Percentiles rank a stretch among this genome's conserved stretches.
Conservation (phyloP, 2,888 invertebrate species). For the Steinernema scapterisci region DNA sequence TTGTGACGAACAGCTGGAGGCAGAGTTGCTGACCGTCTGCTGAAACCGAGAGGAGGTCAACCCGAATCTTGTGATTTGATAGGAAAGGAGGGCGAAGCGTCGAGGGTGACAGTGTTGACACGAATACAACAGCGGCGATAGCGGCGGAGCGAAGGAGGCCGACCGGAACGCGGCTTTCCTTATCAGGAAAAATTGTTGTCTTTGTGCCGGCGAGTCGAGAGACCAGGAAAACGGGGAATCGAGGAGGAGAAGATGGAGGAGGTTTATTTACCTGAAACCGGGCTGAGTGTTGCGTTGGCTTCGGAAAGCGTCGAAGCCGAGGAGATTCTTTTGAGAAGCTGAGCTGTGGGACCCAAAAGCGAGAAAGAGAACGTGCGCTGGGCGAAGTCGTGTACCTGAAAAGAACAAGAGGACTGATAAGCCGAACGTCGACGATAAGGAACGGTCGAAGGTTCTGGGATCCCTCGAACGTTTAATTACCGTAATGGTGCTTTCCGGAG, state of each 20-base stretch:
- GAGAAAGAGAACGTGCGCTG: not conserved
- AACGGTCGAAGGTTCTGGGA: not conserved
- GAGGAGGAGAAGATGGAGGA: not conserved
- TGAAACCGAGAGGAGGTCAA: not conserved
- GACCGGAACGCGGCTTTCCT: not conserved
- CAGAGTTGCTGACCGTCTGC: not conserved
- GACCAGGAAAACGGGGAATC: not conserved
- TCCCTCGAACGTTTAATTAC: not conserved
- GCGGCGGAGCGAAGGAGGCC: not conserved
- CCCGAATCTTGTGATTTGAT: not conserved
- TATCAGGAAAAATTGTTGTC: slow-evolving; percentile 22
- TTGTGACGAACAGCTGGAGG: not conserved
- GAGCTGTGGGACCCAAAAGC: not conserved
- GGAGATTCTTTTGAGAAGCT: not conserved
- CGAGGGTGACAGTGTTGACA: slow-evolving; percentile 22
- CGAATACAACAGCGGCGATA: slow-evolving; percentile 23
- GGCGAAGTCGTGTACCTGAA: slow-evolving; percentile 11
- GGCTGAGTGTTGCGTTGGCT: not conserved
- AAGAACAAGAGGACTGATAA: not conserved
- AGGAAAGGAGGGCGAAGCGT: not conserved
- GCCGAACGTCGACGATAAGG: not conserved
- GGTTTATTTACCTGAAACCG: slow-evolving; percentile 23
- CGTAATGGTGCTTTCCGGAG: not conserved
- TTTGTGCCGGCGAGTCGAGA: not conserved
- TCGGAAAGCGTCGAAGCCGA: not conserved